phyloP scores from a whole-genome alignment of 2,888 invertebrate species.

The Serrognathus titanus region DNA sequence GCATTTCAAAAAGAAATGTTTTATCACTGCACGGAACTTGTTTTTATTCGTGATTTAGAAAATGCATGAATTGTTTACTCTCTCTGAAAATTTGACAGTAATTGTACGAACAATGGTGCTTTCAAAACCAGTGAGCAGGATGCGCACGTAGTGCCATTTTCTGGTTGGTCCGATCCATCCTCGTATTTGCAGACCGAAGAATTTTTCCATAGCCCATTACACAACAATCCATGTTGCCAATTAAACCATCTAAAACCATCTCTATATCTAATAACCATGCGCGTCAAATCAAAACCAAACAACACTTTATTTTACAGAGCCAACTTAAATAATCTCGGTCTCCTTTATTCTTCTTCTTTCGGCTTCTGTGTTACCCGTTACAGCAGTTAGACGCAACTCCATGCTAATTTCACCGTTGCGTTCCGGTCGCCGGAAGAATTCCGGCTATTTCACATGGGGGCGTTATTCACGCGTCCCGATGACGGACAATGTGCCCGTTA shows the following conservation, averaged over 20 bases:
- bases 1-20: too few relatives aligned
- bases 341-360: conserved; percentile 12
- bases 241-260: conserved; percentile 13
- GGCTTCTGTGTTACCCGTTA: conserved; percentile 6
- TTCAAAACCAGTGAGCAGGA: too few relatives aligned
- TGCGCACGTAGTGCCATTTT: too few relatives aligned
- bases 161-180: too few relatives aligned
- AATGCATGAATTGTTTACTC: too few relatives aligned
- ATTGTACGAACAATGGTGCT: too few relatives aligned
- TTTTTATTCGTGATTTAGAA: too few relatives aligned
- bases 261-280: not conserved
- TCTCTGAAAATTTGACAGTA: too few relatives aligned
- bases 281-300: not conserved
- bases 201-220: conserved; percentile 7
- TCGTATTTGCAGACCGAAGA: conserved; percentile 10
- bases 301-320: conserved; percentile 12
- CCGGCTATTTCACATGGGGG: conserved; percentile 13
- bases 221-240: conserved; percentile 13
- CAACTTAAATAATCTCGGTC: conserved; percentile 17
- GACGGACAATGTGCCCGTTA: too few relatives aligned
- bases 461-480: too few relatives aligned
- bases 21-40: too few relatives aligned
- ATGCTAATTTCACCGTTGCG: conserved; percentile 18
- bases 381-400: conserved; percentile 6
- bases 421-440: conserved; percentile 13